Percentiles rank a stretch among this genome's conserved stretches.
Evolutionary conservation across 2,888 invertebrate species (phyloP).

Genomic region (Loripinus fragilis): DNA sequence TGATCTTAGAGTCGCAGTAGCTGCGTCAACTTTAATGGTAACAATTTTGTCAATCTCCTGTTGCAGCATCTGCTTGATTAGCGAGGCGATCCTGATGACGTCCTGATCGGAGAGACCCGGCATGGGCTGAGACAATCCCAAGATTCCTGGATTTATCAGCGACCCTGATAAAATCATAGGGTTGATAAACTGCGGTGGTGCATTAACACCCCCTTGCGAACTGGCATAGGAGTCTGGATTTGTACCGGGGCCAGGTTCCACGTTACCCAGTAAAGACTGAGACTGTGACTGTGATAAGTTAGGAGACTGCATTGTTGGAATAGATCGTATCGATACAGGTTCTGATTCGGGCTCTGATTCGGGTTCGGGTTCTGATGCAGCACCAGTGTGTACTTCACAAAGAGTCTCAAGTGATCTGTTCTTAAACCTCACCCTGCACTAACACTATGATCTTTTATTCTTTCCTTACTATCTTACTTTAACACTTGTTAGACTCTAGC

Average conservation of each 20-base stretch:
- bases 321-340: not conserved
- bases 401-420: not conserved
- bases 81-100: no score
- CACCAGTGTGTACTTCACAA: not conserved
- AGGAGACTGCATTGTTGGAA: not conserved
- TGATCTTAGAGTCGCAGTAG: no score
- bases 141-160: not conserved
- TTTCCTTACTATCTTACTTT: no score
- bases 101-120: no score
- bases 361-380: not conserved
- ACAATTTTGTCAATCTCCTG: no score
- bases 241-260: not conserved
- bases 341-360: not conserved
- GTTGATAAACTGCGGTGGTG: not conserved
- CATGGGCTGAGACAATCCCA: not conserved
- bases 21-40: no score
- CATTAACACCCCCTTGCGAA: not conserved
- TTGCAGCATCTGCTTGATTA: no score
- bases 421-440: no score
- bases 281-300: not conserved
- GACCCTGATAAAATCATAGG: not conserved
- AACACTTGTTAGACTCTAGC: no score
- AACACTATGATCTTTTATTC: no score
- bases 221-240: not conserved
- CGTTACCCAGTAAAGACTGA: not conserved